phyloP scores from a whole-genome alignment of 2,797 vertebrate genomes.

The Myotis findleyi region DNA sequence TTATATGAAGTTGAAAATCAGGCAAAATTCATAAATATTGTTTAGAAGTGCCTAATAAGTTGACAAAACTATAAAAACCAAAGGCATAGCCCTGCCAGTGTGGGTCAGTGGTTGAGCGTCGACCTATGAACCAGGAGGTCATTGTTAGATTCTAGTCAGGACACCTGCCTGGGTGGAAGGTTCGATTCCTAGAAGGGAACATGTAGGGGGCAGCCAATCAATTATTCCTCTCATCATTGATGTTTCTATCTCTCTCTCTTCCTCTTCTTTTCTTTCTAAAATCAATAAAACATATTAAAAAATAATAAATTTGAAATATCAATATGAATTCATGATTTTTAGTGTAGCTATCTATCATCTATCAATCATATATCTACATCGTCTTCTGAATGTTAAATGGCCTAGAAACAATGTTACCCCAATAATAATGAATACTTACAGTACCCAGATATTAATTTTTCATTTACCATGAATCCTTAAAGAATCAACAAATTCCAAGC shows the following conservation, averaged over 20 bases:
- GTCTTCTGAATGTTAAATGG: neutral
- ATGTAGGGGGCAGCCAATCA: neutral
- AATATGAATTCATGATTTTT: neutral
- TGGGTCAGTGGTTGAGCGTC: neutral
- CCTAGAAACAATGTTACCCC: neutral
- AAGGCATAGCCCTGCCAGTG: neutral
- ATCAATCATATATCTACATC: neutral
- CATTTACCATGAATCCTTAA: neutral
- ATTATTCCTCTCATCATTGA: neutral
- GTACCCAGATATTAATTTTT: neutral
- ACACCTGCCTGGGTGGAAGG: neutral
- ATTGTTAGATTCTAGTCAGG: neutral
- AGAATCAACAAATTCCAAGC: neutral
- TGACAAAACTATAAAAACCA: neutral
- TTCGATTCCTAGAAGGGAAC: neutral
- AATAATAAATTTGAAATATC: neutral
- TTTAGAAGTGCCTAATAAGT: neutral
- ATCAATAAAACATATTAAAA: neutral
- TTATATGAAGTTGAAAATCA: neutral
- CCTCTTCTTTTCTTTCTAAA: neutral
- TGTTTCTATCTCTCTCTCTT: neutral
- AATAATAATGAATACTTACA: neutral
- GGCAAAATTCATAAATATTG: neutral
- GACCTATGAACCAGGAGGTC: neutral
- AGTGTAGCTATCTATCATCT: neutral